Evolutionary conservation across 1,140 invertebrate genomes (phyloP).

Genomic region (Atta colombica): DNA sequence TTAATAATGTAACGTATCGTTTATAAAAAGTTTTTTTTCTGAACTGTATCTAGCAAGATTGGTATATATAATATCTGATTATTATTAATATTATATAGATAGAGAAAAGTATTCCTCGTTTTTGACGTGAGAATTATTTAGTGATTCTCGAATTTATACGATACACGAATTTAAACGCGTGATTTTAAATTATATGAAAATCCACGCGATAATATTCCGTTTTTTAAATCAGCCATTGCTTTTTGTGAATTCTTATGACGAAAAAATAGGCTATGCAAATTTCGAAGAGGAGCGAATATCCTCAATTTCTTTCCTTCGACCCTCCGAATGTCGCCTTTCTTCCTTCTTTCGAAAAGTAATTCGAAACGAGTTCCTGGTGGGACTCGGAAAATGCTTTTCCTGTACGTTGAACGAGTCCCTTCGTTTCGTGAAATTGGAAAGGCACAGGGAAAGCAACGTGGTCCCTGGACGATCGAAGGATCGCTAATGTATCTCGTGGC

Average conservation of each 20-base stretch:
- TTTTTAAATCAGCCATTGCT: neutral
- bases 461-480: slow-evolving; percentile 55
- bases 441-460: slow-evolving; percentile 39
- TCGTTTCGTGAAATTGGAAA: slow-evolving; percentile 66
- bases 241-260: slow-evolving; percentile 7
- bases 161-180: neutral
- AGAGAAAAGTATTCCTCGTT: neutral
- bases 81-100: neutral
- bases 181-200: neutral
- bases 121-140: neutral
- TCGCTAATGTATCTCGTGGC: slow-evolving; percentile 44
- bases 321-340: slow-evolving; percentile 30
- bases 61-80: neutral
- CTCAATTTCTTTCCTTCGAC: neutral
- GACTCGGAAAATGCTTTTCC: slow-evolving; percentile 48
- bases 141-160: neutral
- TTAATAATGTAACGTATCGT: neutral
- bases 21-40: neutral
- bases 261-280: slow-evolving; percentile 48
- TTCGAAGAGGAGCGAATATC: neutral
- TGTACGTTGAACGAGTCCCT: slow-evolving; percentile 37
- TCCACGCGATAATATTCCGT: neutral
- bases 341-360: slow-evolving; percentile 54
- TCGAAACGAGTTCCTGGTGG: slow-evolving; percentile 54
- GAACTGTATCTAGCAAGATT: neutral